Percentiles rank a stretch among this genome's conserved stretches.
These are phyloP conservation scores for Tenthredo notha DNA, from an alignment of 2,888 invertebrate species.

Conservation along the genomic window DNA sequence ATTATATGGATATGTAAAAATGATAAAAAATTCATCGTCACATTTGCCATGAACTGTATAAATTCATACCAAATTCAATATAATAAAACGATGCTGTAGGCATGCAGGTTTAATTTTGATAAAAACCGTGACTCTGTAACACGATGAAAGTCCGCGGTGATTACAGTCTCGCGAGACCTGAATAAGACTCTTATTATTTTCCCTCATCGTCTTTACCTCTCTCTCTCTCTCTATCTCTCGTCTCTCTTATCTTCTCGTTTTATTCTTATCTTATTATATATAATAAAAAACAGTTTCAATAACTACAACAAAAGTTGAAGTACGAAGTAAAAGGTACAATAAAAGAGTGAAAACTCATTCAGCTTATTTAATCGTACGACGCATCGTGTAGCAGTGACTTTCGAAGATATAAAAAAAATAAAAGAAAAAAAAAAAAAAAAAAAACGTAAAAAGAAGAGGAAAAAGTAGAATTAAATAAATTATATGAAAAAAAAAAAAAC, in stretches of 20 bases:
- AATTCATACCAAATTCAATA: not conserved
- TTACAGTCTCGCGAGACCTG: conserved; percentile 3
- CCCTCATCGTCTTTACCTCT: not conserved
- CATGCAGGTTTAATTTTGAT: conserved; percentile 1
- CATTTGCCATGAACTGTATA: not conserved
- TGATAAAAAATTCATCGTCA: not conserved
- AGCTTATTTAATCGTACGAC: not conserved
- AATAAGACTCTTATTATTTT: not conserved
- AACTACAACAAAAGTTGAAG: not conserved
- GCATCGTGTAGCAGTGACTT: conserved; percentile 2
- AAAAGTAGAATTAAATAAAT: not conserved
- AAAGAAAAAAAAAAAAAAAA: conserved; percentile 36
- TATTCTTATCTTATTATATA: not conserved
- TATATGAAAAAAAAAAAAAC: not conserved
- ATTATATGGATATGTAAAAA: not conserved
- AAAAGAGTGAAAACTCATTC: not conserved
- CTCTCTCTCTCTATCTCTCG: not conserved
- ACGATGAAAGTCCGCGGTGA: conserved; percentile 23
- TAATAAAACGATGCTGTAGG: not conserved
- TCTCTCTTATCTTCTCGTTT: not conserved
- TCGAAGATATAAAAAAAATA: not conserved
- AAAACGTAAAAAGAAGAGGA: conserved; percentile 38
- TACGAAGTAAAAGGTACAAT: not conserved
- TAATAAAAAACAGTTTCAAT: not conserved
- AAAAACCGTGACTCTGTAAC: conserved; percentile 16